These are phyloP conservation scores for chimpanzee (Pan troglodytes) DNA, from an alignment of 2,113 vertebrate species.

Conservation along the genomic window NHGRI_mPanTro3-v2.1_pri NC_072404.2:29829501-29830000, in stretches of 20 bases:
- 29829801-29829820: neutral
- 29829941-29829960: neutral
- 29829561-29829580: neutral
- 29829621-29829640: neutral
- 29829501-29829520: neutral
- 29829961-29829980: neutral
- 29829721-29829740: neutral
- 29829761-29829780: neutral
- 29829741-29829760: neutral
- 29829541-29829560: neutral
- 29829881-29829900: neutral
- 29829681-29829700: neutral
- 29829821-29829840: neutral
- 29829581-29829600: neutral
- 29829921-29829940: neutral
- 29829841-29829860: neutral
- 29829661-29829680: neutral
- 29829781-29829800: neutral
- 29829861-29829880: neutral
- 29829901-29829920: neutral
- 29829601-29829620: neutral
- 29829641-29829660: neutral
- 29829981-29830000: neutral
- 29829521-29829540: neutral
- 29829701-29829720: neutral